A percentile compares a stretch with the other conserved stretches of the same genome.
These are phyloP conservation scores for Ramazzottius varieornatus DNA, from an alignment of 2,888 invertebrate genomes.

Conservation along the genomic window DNA sequence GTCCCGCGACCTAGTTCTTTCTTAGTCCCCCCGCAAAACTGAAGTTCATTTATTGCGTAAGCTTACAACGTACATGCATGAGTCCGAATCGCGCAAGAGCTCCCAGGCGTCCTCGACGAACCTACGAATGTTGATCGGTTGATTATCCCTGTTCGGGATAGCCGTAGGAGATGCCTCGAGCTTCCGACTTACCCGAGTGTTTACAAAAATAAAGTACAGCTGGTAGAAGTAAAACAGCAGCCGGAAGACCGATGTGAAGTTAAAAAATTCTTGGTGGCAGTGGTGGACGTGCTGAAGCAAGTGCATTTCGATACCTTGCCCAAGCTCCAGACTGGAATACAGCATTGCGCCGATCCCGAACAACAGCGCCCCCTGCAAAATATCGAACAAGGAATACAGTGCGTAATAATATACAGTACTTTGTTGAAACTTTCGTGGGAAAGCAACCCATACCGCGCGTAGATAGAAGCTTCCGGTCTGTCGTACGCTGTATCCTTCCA, in stretches of 20 bases:
- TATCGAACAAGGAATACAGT: neutral
- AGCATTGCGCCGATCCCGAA: slow-evolving; percentile 1
- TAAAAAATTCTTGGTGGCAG: neutral
- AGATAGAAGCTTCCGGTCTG: neutral
- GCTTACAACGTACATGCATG: neutral
- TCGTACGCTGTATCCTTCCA: neutral
- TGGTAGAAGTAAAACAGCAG: neutral
- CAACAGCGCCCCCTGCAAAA: neutral
- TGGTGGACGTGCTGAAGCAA: neutral
- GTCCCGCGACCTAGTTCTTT: neutral
- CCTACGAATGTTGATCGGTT: neutral
- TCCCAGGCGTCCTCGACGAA: neutral
- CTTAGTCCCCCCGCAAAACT: too few species aligned
- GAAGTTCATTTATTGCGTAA: neutral
- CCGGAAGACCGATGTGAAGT: neutral
- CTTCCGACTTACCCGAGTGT: neutral
- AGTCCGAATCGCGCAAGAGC: neutral
- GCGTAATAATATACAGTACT: neutral
- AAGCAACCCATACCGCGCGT: neutral
- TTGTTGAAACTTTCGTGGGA: neutral
- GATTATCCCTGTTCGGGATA: neutral
- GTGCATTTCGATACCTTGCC: neutral
- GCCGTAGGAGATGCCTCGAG: neutral
- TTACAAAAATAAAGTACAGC: neutral
- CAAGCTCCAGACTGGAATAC: neutral